These are phyloP conservation scores for Melinaea menophilus DNA, from an alignment of 2,888 invertebrate species.

Conservation along the genomic window DNA sequence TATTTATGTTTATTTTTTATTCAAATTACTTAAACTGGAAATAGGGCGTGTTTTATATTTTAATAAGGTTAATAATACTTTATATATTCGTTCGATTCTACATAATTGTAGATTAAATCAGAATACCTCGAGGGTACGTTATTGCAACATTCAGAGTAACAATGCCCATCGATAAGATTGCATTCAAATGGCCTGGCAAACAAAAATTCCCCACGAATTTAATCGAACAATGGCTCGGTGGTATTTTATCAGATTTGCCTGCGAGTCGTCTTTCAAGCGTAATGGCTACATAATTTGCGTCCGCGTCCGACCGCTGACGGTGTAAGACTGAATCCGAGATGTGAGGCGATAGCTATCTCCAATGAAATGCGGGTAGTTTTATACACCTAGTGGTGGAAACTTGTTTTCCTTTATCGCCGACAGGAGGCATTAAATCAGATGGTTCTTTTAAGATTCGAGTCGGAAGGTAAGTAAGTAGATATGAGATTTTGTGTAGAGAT, in stretches of 20 bases:
- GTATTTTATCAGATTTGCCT: conserved; percentile 49
- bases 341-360: conserved; percentile 59
- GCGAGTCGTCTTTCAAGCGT: conserved; percentile 53
- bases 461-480: conserved; percentile 15
- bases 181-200: conserved; percentile 8
- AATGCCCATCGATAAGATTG: conserved; percentile 17
- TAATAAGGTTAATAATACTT: not conserved
- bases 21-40: conserved; percentile 35
- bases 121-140: not conserved
- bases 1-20: too few species aligned
- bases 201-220: conserved; percentile 25
- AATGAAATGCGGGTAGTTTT: conserved; percentile 68
- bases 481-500: conserved; percentile 17
- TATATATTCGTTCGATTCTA: conserved; percentile 12
- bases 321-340: conserved; percentile 58
- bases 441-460: conserved; percentile 41
- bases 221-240: conserved; percentile 38
- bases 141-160: not conserved
- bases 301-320: conserved; percentile 57
- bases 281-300: conserved; percentile 64
- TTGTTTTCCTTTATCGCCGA: conserved; percentile 66
- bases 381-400: conserved; percentile 55
- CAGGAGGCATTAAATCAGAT: conserved; percentile 66
- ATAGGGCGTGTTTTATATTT: conserved; percentile 12
- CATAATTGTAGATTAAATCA: not conserved